Conservation (phyloP, 2,888 invertebrate species). For the Drosophila greeni region DNA sequence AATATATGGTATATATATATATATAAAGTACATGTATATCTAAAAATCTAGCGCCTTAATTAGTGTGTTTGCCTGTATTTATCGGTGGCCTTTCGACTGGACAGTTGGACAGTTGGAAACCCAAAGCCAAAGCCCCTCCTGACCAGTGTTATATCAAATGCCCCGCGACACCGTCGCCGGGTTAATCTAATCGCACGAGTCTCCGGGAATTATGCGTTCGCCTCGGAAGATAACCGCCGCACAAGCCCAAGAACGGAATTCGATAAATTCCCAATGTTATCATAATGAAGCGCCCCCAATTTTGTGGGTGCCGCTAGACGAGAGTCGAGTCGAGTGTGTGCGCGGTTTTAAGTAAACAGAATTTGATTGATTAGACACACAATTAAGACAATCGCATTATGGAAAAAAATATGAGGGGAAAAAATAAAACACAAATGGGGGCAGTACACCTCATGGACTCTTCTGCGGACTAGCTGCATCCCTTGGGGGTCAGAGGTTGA, state of each 20-base stretch:
- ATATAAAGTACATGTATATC: slow-evolving; percentile 9
- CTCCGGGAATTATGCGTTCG: slow-evolving; percentile 64
- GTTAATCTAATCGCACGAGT: slow-evolving; percentile 69
- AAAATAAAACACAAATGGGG: slow-evolving; percentile 9
- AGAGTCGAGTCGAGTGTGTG: slow-evolving; percentile 28
- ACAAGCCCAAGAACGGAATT: slow-evolving; percentile 46
- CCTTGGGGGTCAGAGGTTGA: slow-evolving; percentile 25
- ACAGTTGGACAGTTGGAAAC: slow-evolving; percentile 29
- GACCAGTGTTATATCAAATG: slow-evolving; percentile 28
- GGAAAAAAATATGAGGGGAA: background rate
- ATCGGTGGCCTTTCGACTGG: slow-evolving; percentile 50
- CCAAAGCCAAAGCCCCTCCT: slow-evolving; percentile 17
- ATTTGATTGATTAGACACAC: slow-evolving; percentile 73
- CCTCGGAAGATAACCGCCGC: slow-evolving; percentile 57
- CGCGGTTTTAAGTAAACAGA: slow-evolving; percentile 46
- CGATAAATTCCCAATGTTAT: slow-evolving; percentile 70
- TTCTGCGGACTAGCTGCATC: slow-evolving; percentile 10
- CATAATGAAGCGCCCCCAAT: slow-evolving; percentile 64
- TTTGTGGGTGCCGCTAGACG: slow-evolving; percentile 3
- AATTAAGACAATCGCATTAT: slow-evolving; percentile 61
- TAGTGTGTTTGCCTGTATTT: slow-evolving; percentile 44
- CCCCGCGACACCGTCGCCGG: slow-evolving; percentile 34
- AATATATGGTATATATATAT: slow-evolving; percentile 13
- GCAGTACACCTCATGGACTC: background rate
- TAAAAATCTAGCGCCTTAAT: slow-evolving; percentile 30